Base-by-base conservation (phyloP, 2,888 invertebrate species). In the Perithous albicinctus region DNA sequence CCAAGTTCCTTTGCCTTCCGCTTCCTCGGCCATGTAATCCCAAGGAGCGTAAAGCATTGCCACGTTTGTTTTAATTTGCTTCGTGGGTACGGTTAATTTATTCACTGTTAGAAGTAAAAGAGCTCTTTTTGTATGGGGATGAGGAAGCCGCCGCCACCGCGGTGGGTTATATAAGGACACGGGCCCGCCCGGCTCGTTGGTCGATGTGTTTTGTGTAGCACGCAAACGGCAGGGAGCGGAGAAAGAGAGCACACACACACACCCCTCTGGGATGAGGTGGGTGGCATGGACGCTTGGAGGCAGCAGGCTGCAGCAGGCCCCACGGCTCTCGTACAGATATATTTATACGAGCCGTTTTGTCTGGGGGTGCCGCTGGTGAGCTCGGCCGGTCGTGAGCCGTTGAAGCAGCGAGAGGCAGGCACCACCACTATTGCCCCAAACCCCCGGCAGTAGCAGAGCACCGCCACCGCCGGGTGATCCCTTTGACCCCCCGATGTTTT, bases 11-110 rank as follows among this genome's bases (percentile, higher is more conserved):
- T 73, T 74, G 82, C 43, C 63, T 79, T 78, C 67, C 61, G 73
- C 61, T 70, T 77, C 70, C 81, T 61, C 26, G 70, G 73, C 43
- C 69, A 66, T 80, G 80, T 83, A 85, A 85, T 85, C 85, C 84
- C 85, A 69, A 63, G 83, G 75, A 80, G 69, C 75, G 82, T 84
- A 75, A 82, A 83, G 85, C 83, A 84, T 84, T 83, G 82, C 82
- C 84, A 79, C 84, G 84, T 86, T 85, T 84, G 85, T 86, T 86
- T 86, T 86, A 86, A 86, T 86, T 86, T 85, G 85, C 85, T 83
- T 72, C 78, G 81, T 67, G 82, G 80, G 67, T 79, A 81, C 81
- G 85, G 85, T 85, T 85, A 85, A 86, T 85, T 85, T 86, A 86
- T 86, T 86, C 86, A 85, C 85, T 85, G 82, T 83, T 81, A 83